Evolutionary conservation across 2,797 vertebrate genomes (phyloP), one percentile per base, ranked within the genome.

Genomic region (Periparus ater): DNA sequence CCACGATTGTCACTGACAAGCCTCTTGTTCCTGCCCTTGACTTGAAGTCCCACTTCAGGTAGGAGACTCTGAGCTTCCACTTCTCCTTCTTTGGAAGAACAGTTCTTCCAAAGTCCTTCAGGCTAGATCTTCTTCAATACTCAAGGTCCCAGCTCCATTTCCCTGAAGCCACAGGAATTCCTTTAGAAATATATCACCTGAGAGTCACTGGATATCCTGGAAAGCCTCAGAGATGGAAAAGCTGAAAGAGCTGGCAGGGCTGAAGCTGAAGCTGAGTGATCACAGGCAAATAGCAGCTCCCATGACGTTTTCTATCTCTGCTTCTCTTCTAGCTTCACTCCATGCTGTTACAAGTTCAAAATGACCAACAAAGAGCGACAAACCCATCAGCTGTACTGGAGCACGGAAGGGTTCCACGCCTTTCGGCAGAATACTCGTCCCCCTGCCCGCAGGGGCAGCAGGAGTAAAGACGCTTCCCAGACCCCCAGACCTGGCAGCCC

Each of bases 21-120:
- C 98, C 98, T 30, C 98, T 99, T 45, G 93, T 89, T 36, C 98
- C 98, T 1, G 96, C 86, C 45, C 97, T 99, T 16, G 95, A 98
- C 81, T 79, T 99, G 17, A 98, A 98, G 27, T 93, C 98, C 14
- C 97, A 97, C 90, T 99, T 99, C 96, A 99, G 98, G 99, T 99
- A 98, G 45, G 95, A 45, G 23, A 15, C 23, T 65, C 32, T 51
- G 22, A 13, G n/a, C n/a, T n/a, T n/a, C n/a, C n/a, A n/a, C 50
- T 67, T 47, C 25, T 75, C 40, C 18, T 0, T 0, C 21, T 0
- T 0, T 13, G 36, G 29, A 19, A 60, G 57, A 68, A 21, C 23
- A 73, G 16, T 15, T 73, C 32, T 65, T 11, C 40, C 44, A 8
- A 5, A 22, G 58, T 57, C 27, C 58, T 74, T 81, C 50, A 57